These are phyloP conservation scores for Fissipunctia ypsillon DNA, from an alignment of 2,888 invertebrate genomes.

Conservation along the genomic window DNA sequence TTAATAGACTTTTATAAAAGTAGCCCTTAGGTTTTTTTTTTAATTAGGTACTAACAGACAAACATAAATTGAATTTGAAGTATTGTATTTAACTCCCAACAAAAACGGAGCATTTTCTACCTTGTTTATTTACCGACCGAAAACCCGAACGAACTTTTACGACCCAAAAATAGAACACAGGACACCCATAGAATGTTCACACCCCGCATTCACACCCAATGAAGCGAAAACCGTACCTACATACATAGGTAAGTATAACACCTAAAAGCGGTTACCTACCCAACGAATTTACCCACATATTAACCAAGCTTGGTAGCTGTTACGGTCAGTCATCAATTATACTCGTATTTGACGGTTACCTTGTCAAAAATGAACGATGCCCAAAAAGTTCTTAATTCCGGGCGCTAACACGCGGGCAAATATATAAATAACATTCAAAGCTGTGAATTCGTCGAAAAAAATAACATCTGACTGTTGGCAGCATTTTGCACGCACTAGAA, in stretches of 20 bases:
- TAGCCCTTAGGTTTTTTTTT: not conserved
- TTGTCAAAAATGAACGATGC: conserved; percentile 57
- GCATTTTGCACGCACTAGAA: too few relatives aligned
- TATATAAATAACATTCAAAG: too few relatives aligned
- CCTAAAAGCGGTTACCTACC: not conserved
- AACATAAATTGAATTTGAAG: not conserved
- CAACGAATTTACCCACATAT: conserved; percentile 4
- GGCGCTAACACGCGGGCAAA: not conserved
- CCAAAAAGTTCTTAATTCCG: conserved; percentile 38
- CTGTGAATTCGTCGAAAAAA: too few relatives aligned
- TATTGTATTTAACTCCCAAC: not conserved
- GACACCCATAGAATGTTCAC: conserved; percentile 1
- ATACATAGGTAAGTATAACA: not conserved
- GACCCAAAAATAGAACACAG: conserved; percentile 29
- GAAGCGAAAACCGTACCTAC: conserved; percentile 1
- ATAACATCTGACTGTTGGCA: too few relatives aligned
- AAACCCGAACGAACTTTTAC: conserved; percentile 2
- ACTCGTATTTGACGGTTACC: conserved; percentile 34
- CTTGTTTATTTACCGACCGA: not conserved
- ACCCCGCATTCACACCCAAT: conserved; percentile 23
- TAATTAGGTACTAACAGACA: not conserved
- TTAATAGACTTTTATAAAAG: not conserved
- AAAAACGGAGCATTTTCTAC: not conserved
- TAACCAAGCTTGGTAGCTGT: conserved; percentile 4
- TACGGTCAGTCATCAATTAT: conserved; percentile 46